phyloP scores from a whole-genome alignment of 2,888 invertebrate species.

The Dasysyrphus tricinctus region DNA sequence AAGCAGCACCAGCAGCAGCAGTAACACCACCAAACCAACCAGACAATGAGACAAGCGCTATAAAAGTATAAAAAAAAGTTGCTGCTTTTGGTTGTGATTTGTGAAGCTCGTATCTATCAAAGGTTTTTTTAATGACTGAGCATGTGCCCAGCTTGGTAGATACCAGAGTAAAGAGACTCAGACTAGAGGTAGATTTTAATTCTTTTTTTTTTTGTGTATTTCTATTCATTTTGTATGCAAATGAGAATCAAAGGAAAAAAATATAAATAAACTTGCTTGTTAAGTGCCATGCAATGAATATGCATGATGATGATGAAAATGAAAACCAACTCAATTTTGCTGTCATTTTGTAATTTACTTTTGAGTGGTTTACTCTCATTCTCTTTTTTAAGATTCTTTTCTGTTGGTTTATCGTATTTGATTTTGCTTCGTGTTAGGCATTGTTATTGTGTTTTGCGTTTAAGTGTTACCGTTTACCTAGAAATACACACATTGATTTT shows the following conservation, averaged over 20 bases:
- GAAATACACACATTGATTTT: not conserved
- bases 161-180: slow-evolving; percentile 22
- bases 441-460: not conserved
- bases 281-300: slow-evolving; percentile 40
- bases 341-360: slow-evolving; percentile 73
- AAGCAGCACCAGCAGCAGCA: slow-evolving; percentile 1
- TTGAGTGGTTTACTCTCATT: slow-evolving; percentile 72
- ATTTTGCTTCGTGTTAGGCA: not conserved
- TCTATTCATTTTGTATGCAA: slow-evolving; percentile 62
- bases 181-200: slow-evolving; percentile 37
- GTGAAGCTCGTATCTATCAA: slow-evolving; percentile 29
- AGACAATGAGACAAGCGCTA: slow-evolving; percentile 40
- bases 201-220: slow-evolving; percentile 26
- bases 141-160: slow-evolving; percentile 50
- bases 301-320: slow-evolving; percentile 68
- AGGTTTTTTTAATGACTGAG: slow-evolving; percentile 44
- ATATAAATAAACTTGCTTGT: slow-evolving; percentile 37
- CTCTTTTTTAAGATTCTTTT: slow-evolving; percentile 10
- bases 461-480: not conserved
- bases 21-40: slow-evolving; percentile 10
- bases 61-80: slow-evolving; percentile 31
- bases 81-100: slow-evolving; percentile 20
- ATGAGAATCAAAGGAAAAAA: slow-evolving; percentile 50
- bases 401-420: slow-evolving; percentile 6
- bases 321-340: slow-evolving; percentile 74